These are phyloP conservation scores for Seriola quinqueradiata DNA, from an alignment of 2,113 vertebrate species.

Conservation along the genomic window DNA sequence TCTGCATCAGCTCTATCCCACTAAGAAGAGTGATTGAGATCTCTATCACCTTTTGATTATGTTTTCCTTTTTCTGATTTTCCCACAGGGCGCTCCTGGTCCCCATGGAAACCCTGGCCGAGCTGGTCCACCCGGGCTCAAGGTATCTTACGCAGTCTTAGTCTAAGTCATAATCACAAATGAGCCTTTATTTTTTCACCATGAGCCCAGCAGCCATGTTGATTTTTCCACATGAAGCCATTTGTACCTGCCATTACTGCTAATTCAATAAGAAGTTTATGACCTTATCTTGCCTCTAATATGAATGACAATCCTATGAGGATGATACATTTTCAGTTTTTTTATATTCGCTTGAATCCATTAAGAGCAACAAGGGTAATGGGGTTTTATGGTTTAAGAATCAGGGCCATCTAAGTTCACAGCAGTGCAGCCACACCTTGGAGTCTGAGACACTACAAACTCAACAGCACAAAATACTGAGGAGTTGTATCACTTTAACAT, in stretches of 20 bases:
- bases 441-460: constrained; percentile 8
- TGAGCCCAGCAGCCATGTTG: not conserved
- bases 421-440: constrained; percentile 30
- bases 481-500: constrained; percentile 31
- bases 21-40: constrained; percentile 56
- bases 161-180: constrained; percentile 12
- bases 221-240: constrained; percentile 46
- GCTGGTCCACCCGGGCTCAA: constrained; percentile 76
- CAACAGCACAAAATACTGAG: not conserved
- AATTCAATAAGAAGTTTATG: constrained; percentile 4
- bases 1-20: constrained; percentile 34
- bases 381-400: constrained; percentile 37
- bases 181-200: constrained; percentile 9
- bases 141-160: constrained; percentile 60
- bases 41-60: constrained; percentile 43
- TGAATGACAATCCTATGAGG: constrained; percentile 4
- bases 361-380: constrained; percentile 33
- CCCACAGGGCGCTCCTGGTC: constrained; percentile 74
- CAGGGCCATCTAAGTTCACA: constrained; percentile 33
- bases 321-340: constrained; percentile 39
- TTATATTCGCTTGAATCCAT: constrained; percentile 42
- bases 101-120: constrained; percentile 80
- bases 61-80: constrained; percentile 47
- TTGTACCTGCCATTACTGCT: not conserved
- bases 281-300: not conserved